phyloP scores from a whole-genome alignment of 2,113 vertebrate genomes.

The Sigmodon hispidus region DNA sequence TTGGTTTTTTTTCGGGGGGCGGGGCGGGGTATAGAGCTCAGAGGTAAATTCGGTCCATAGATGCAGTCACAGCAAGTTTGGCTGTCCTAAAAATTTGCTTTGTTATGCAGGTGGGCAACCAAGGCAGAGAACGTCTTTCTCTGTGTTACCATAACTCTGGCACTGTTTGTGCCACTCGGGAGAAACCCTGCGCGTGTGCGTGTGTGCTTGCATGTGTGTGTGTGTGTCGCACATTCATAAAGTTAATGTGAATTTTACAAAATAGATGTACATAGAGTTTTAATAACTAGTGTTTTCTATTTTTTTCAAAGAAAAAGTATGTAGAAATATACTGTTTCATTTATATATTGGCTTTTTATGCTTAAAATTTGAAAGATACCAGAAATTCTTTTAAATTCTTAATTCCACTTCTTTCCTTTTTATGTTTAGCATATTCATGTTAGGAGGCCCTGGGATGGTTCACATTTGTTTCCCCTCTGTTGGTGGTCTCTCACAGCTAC shows the following conservation, averaged over 20 bases:
- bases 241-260: background rate
- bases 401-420: background rate
- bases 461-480: background rate
- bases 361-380: slow-evolving; percentile 44
- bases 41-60: too few species aligned
- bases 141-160: too few species aligned
- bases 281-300: slow-evolving; percentile 51
- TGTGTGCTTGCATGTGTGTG: too few species aligned
- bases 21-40: too few species aligned
- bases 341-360: slow-evolving; percentile 24
- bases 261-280: background rate
- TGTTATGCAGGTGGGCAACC: too few species aligned
- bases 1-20: too few species aligned
- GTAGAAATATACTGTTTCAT: slow-evolving; percentile 14
- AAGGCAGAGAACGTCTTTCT: too few species aligned
- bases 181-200: too few species aligned
- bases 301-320: slow-evolving; percentile 11
- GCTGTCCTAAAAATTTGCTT: too few species aligned
- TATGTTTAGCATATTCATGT: background rate
- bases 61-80: too few species aligned
- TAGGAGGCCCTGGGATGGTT: background rate
- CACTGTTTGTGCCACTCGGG: too few species aligned
- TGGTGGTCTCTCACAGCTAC: background rate
- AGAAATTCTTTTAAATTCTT: background rate
- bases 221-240: too few species aligned